Evolutionary conservation across 2,113 vertebrate species (phyloP), one percentile per base, ranked within the genome.

Genomic region (Pygoscelis antarcticus): DNA sequence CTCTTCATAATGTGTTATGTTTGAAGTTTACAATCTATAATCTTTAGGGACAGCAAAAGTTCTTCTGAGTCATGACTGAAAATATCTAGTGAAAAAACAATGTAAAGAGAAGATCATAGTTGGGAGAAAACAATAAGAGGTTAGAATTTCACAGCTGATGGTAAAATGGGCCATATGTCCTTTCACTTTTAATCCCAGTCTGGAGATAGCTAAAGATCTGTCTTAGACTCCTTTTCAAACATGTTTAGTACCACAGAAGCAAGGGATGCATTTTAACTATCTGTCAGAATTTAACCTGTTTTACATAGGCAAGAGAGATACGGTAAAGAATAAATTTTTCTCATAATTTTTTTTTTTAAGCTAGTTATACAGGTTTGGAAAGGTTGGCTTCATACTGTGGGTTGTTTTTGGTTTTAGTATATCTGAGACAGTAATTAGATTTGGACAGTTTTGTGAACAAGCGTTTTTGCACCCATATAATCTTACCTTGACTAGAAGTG

Each of bases 291-390:
- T 65, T 69, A 65, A 47, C 21, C 6, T 91, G 44, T 83, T 95
- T 96, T 92, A 72, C 44, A 87, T 47, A 83, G 83, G 62, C 17
- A 68, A 57, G 55, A 87, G 40, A 74, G 74, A 94, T 60, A 74
- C 30, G 54, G 62, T 82, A 83, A 51, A 23, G 27, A 83, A 16
- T 30, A 47, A 9, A 34, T 91, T 95, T 96, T 97, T 97, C 89
- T 97, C 89, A 75, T 79, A 76, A 51, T 87, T 87, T 90, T 44
- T 54, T 47, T 58, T 96, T 87, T 52, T 52, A 91, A 95, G 52
- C 84, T 93, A 89, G 34, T 95, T 96, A 9, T 29, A 82, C 60
- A 77, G 92, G 61, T 95, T 85, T 97, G 29, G 90, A 96, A 97
- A 87, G 82, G 44, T 92, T 93, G 85, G 51, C 83, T 91, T 94